Conservation (phyloP, 1,140 invertebrate genomes). For the Brachionus plicatilis region DNA sequence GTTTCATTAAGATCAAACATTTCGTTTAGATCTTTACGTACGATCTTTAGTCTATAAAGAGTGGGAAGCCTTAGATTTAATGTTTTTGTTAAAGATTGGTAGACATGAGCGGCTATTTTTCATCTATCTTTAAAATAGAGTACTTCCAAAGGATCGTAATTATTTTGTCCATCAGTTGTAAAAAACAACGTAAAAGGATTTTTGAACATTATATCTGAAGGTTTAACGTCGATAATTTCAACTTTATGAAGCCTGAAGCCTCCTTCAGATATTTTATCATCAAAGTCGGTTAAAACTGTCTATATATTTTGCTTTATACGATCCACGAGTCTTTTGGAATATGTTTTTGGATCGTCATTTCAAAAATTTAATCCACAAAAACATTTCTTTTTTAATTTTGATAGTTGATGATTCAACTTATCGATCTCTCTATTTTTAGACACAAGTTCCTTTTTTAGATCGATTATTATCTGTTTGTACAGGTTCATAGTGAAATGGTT, state of each 20-base stretch:
- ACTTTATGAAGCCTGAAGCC: background rate
- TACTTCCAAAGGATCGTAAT: background rate
- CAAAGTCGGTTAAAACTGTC: background rate
- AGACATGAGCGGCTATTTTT: background rate
- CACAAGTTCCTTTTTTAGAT: background rate
- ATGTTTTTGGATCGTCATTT: background rate
- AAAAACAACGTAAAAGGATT: background rate
- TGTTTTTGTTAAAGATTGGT: background rate
- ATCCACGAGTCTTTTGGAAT: background rate
- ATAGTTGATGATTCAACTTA: background rate
- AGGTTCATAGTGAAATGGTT: background rate
- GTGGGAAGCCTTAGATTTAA: background rate
- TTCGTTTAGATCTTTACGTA: background rate
- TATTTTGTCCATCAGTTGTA: background rate
- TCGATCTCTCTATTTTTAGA: background rate
- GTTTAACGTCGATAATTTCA: background rate
- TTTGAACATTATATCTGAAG: background rate
- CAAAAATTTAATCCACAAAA: background rate
- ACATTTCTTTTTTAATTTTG: background rate
- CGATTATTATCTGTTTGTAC: background rate
- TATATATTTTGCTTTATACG: background rate
- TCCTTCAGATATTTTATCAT: background rate
- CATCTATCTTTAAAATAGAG: background rate
- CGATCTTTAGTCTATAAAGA: background rate
- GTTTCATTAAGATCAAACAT: background rate